phyloP scores from a whole-genome alignment of 1,140 invertebrate genomes.

The Drosophila ogumai region DNA sequence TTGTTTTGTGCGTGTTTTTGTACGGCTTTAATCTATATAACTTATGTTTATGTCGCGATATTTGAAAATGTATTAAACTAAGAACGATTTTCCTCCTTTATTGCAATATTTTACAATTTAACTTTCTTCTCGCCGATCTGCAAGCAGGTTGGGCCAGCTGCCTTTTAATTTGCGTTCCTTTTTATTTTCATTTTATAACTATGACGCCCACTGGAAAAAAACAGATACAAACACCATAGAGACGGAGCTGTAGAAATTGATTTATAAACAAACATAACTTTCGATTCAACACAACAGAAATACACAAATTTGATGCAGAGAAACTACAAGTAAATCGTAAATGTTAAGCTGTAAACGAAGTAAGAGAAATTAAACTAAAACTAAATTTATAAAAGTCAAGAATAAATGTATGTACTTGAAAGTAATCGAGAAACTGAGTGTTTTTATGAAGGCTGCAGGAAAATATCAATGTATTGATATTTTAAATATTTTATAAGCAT shows the following conservation, averaged over 20 bases:
- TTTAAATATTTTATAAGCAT: too few relatives aligned
- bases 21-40: conserved; percentile 47
- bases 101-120: conserved; percentile 24
- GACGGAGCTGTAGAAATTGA: conserved; percentile 55
- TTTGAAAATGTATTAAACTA: conserved; percentile 26
- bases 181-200: conserved; percentile 24
- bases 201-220: conserved; percentile 39
- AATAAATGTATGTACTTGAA: conserved; percentile 65
- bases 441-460: background rate
- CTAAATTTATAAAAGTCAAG: conserved; percentile 28
- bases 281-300: conserved; percentile 40
- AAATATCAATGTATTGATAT: too few relatives aligned
- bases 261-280: conserved; percentile 49
- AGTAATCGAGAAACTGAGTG: background rate
- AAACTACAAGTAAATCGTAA: conserved; percentile 69
- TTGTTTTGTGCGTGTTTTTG: conserved; percentile 57
- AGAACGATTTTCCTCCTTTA: conserved; percentile 21
- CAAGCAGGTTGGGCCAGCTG: conserved; percentile 16
- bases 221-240: background rate
- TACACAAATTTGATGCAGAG: conserved; percentile 46
- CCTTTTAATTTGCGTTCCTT: conserved; percentile 34
- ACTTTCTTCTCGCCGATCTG: conserved; percentile 17
- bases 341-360: conserved; percentile 61
- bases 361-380: conserved; percentile 31
- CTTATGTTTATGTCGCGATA: conserved; percentile 57